Evolutionary conservation across 2,113 vertebrate species (phyloP), one percentile per base, ranked within the genome.

Genomic region (Notarius lentiginosus): DNA sequence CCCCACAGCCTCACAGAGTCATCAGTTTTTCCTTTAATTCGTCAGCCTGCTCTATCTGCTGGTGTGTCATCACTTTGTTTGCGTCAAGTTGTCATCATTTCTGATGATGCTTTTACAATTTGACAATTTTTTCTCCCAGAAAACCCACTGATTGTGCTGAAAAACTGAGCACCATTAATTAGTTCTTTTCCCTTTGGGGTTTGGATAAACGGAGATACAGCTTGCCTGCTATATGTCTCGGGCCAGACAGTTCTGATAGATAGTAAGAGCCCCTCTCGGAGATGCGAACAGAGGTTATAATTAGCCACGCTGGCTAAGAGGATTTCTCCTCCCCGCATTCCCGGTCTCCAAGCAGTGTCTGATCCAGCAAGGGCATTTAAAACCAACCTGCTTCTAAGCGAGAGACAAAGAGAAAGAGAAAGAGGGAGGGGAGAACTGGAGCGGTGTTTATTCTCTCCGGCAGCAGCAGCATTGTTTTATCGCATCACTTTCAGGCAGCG

Each of bases 251-350:
- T 14, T 47, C 88, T 89, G 70, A 34, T 51, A 55, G 81, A 34
- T 51, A 55, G 81, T 68, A 20, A 76, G 24, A 53, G 49, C 27
- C 56, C 1, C 87, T 91, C 58, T 92, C 91, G 86, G 60, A 90
- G 89, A 87, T 82, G 87, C n/a, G 82, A 92, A 93, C 89, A 92
- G 92, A 92, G 93, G 94, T 95, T 96, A 95, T 96, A 94, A 91
- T 93, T 93, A 96, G 95, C 94, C 89, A 92, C 85, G 34, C 93
- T 93, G 85, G 84, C 93, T 96, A 95, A 95, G 94, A 94, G 93
- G 95, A 95, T 95, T 95, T 94, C 93, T 92, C 92, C 92, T 91
- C 92, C 91, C 92, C 91, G 94, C 88, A 90, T 93, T 93, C 90
- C 86, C 63, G 34, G 84, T 75, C 55, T 73, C 58, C 84, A 58